These are phyloP conservation scores for Tetrax tetrax DNA, from an alignment of 2,113 vertebrate species.

Conservation along the genomic window DNA sequence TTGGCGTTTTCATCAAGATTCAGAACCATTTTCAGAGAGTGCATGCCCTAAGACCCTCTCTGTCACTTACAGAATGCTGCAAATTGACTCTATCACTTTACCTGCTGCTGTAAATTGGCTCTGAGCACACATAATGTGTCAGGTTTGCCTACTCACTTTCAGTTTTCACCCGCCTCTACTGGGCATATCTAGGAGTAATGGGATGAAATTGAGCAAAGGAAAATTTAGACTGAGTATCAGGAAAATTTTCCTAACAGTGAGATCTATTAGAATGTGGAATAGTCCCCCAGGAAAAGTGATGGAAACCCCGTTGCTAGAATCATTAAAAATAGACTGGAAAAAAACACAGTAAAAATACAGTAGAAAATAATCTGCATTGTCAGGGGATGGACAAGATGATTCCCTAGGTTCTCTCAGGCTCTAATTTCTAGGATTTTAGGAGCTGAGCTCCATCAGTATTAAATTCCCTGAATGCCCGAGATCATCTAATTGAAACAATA, in stretches of 20 bases:
- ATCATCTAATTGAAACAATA: slow-evolving; percentile 72
- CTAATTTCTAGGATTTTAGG: slow-evolving; percentile 67
- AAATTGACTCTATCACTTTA: slow-evolving; percentile 72
- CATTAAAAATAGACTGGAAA: slow-evolving; percentile 64
- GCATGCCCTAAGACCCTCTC: slow-evolving; percentile 65
- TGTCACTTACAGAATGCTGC: slow-evolving; percentile 68
- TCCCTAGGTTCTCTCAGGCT: slow-evolving; percentile 38
- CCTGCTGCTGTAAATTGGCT: slow-evolving; percentile 71
- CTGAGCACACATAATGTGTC: slow-evolving; percentile 68
- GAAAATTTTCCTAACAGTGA: slow-evolving; percentile 70
- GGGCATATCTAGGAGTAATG: slow-evolving; percentile 71
- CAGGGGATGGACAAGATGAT: slow-evolving; percentile 55
- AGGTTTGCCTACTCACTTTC: slow-evolving; percentile 70
- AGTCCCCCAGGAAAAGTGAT: slow-evolving; percentile 60
- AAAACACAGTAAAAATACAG: slow-evolving; percentile 50
- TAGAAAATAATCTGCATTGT: slow-evolving; percentile 58
- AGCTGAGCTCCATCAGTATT: slow-evolving; percentile 60
- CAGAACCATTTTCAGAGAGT: slow-evolving; percentile 67
- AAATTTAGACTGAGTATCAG: slow-evolving; percentile 69
- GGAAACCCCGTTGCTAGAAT: slow-evolving; percentile 55
- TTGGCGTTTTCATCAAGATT: slow-evolving; percentile 67
- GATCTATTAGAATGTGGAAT: slow-evolving; percentile 71
- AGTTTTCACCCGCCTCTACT: slow-evolving; percentile 67
- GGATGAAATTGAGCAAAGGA: slow-evolving; percentile 73
- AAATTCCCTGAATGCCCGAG: slow-evolving; percentile 63